Base-by-base conservation (phyloP, 2,888 invertebrate genomes). In the Acronicta psi region DNA sequence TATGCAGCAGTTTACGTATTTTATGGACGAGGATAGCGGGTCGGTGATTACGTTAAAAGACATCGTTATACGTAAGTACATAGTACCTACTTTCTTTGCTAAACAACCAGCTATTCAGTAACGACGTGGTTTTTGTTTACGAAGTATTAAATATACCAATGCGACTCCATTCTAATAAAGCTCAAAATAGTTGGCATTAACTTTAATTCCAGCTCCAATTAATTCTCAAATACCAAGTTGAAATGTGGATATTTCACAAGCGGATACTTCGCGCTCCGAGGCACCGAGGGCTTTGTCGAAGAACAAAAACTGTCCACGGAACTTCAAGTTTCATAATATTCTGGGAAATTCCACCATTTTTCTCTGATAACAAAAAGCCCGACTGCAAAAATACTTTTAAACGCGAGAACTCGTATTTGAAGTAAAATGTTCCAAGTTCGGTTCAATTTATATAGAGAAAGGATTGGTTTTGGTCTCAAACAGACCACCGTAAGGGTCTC, bases 401-500 rank as follows among this genome's bases (percentile, higher is more conserved):
- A 10, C 29, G 29, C 29, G 11, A 29, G 14, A 3, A 16, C 37
- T 45, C 17, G 36, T 43, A 41, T 18, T 55, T 31, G 43, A 57
- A 59, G n/a, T 18, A 16, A 55, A 59, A 62, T 70, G 69, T 68
- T 66, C 57, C 63, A 69, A 64, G 57, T 67, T 70, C 49, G 57
- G 58, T 68, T 72, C 65, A 78, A 73, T 70, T 59, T 66, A 70
- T 66, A 70, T 71, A 63, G 59, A 62, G 62, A 52, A 71, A 67
- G 51, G 69, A 61, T 67, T 61, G 47, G 59, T 61, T 73, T 59
- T 74, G 76, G 76, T 79, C 75, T 81, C 82, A 73, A 78, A 77
- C 71, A 65, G 61, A 69, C 76, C 72, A 78, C 69, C 52, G 65
- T 83, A 81, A 82, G 73, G 69, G 73, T 78, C 74, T 80, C 77